A percentile compares a stretch with the other conserved stretches of the same genome.
Evolutionary conservation across 37 sponge, comb jelly and placozoan species (phyloP).

Genomic region (Dysidea cf. avara): DNA sequence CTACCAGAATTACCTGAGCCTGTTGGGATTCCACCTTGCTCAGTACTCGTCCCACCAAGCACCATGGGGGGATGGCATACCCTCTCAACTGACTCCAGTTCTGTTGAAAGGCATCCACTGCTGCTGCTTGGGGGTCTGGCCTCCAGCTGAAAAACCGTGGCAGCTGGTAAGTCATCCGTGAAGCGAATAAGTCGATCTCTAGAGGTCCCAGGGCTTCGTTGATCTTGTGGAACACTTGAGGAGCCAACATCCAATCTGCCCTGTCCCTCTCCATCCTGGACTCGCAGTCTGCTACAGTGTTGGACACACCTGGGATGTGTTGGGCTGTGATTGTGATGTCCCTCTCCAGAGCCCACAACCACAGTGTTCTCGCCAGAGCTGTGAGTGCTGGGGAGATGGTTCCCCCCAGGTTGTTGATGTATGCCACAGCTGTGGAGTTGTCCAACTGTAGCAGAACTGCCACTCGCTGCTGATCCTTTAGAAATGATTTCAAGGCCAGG

Average conservation of each 20-base stretch:
- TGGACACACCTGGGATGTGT: no score
- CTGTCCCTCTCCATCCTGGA: background rate
- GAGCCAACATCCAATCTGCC: constrained; percentile 2
- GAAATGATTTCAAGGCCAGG: no score
- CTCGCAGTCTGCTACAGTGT: constrained; percentile 12
- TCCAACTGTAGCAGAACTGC: no score
- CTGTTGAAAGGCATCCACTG: constrained; percentile 3
- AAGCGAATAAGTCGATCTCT: background rate
- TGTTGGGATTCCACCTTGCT: background rate
- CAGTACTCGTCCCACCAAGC: background rate
- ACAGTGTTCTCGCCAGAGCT: no score
- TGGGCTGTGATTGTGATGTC: no score
- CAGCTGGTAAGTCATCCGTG: background rate
- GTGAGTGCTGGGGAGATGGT: no score
- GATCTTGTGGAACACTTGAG: background rate
- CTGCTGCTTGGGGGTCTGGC: constrained; percentile 1
- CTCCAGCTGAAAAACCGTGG: constrained; percentile 2
- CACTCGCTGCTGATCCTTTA: no score
- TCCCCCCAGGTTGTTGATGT: no score
- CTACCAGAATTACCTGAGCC: background rate
- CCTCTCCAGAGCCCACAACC: no score
- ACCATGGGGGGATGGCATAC: background rate
- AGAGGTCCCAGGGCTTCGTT: background rate
- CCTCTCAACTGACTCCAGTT: background rate
- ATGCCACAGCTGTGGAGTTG: no score